phyloP scores from a whole-genome alignment of 1,140 invertebrate species.

The Ceratoteleas bidentatus region DNA sequence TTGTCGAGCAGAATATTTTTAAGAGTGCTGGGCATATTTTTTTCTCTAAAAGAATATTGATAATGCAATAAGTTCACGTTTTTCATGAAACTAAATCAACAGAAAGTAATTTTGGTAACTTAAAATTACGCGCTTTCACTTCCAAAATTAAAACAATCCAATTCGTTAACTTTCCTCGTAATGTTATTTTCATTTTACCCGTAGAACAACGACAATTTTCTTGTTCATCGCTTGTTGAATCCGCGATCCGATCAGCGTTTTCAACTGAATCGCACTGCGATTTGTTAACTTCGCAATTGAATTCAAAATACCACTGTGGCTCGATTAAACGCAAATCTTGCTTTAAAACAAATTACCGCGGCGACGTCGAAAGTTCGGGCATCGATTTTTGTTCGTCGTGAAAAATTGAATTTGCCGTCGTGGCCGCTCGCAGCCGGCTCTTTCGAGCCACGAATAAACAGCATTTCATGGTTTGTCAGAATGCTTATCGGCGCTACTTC shows the following conservation, averaged over 20 bases:
- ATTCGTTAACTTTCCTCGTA: neutral
- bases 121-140: too few species aligned
- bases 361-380: conserved; percentile 1
- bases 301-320: neutral
- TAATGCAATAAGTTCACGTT: too few species aligned
- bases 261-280: neutral
- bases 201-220: too few species aligned
- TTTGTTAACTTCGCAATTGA: neutral
- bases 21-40: too few species aligned
- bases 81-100: too few species aligned
- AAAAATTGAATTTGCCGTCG: conserved; percentile 18
- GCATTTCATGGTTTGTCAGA: conserved; percentile 45
- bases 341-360: neutral
- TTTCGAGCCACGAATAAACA: conserved; percentile 37
- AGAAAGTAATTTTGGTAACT: too few species aligned
- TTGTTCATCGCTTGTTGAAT: neutral
- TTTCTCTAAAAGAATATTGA: too few species aligned
- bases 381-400: conserved; percentile 8
- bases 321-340: neutral
- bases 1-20: too few species aligned
- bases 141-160: too few species aligned
- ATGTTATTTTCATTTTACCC: too few species aligned
- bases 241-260: neutral
- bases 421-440: neutral
- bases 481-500: conserved; percentile 51